Evolutionary conservation across 2,113 vertebrate genomes (phyloP), one percentile per base, ranked within the genome.

Genomic region (Numenius arquata): DNA sequence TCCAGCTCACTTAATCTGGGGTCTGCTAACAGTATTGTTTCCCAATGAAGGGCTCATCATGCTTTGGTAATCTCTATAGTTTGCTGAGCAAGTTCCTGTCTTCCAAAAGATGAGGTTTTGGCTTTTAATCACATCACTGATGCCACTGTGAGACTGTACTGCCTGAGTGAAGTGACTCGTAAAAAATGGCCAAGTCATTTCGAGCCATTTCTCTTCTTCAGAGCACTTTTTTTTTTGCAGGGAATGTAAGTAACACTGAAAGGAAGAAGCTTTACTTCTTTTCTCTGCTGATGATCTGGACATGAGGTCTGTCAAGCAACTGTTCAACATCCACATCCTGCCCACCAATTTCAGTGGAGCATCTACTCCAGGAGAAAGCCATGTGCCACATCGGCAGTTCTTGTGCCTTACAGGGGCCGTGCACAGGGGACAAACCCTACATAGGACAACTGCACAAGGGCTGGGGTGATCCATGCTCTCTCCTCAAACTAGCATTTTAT

Each of bases 401-500:
- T 88, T 0, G 0, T 23, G 9, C 66, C 38, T 58, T 68, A 9
- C 0, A 10, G 3, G 5, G 40, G 45, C 48, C 2, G 4, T 2
- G 9, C 12, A 30, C 8, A 19, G 11, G 45, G 52, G 11, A 59
- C 47, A 47, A 15, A 77, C 79, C 40, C 67, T 21, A 38, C 34
- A 32, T 34, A 43, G 0, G 0, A 17, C 71, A 77, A 80, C 55
- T 74, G 79, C 52, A 53, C 25, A 61, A 62, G 65, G 47, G 17
- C 74, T 81, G 56, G 27, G 17, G 30, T 47, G 78, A 92, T 30
- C 79, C 17, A 8, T 65, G 40, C n/a, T 90, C 56, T 96, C 48
- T 89, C 83, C 85, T 32, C 66, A 90, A 89, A 96, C 17, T 29
- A 93, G 43, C 17, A 48, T 93, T 97, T 96, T 94, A 61, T 90